A percentile compares a stretch with the other conserved stretches of the same genome.
phyloP scores from a whole-genome alignment of 2,113 vertebrate genomes.

The Cranoglanis bouderius region DNA sequence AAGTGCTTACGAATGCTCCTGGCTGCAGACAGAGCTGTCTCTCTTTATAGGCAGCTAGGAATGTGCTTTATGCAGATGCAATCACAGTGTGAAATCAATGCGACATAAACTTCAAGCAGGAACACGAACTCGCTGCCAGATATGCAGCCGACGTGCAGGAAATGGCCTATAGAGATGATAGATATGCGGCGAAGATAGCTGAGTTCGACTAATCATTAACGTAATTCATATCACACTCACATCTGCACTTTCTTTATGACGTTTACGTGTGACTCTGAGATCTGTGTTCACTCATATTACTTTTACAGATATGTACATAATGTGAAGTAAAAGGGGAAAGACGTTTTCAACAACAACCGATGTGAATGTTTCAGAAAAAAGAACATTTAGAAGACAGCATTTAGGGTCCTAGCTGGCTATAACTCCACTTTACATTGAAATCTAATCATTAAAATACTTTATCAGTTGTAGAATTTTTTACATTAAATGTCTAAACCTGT shows the following conservation, averaged over 20 bases:
- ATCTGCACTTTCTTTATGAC: not conserved
- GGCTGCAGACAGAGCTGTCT: constrained; percentile 1
- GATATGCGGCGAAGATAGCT: not conserved
- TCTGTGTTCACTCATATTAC: not conserved
- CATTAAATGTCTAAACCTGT: not conserved
- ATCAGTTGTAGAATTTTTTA: too few relatives aligned
- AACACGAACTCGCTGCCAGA: constrained; percentile 20
- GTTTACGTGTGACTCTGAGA: not conserved
- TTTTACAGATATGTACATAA: too few relatives aligned
- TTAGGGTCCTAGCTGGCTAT: not conserved
- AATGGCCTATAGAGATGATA: not conserved
- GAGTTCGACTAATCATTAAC: not conserved
- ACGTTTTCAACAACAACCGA: too few relatives aligned
- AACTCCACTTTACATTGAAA: not conserved
- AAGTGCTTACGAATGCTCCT: constrained; percentile 16
- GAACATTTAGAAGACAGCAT: not conserved
- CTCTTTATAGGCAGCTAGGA: constrained; percentile 16
- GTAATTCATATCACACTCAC: not conserved
- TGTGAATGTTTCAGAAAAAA: too few relatives aligned
- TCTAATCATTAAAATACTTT: too few relatives aligned
- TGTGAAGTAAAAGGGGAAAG: too few relatives aligned
- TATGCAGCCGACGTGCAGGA: not conserved
- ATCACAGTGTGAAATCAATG: constrained; percentile 41
- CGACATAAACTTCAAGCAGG: constrained; percentile 39
- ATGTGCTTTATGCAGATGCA: constrained; percentile 40